phyloP scores from a whole-genome alignment of 2,113 vertebrate genomes.

The Calonectris borealis region DNA sequence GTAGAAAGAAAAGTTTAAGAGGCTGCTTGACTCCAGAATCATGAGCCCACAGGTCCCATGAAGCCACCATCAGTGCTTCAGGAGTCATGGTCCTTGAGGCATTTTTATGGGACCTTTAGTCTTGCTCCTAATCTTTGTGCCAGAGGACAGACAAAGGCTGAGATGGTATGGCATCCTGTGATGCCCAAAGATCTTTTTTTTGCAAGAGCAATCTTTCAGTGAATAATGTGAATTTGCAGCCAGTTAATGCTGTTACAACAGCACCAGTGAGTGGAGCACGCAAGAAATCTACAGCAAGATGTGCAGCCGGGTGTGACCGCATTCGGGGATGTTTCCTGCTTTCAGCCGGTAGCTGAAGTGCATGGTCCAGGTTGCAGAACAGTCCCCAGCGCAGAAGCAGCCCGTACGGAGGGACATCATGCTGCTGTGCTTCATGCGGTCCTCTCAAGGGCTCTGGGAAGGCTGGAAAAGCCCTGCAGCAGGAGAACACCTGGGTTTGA shows the following conservation, averaged over 20 bases:
- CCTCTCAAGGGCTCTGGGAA: accelerated
- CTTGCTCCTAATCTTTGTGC: background rate
- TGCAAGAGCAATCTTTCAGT: background rate
- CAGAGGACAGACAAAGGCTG: background rate
- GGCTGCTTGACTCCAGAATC: background rate
- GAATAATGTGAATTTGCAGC: background rate
- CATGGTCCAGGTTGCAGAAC: background rate
- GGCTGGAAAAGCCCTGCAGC: background rate
- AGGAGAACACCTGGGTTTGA: background rate
- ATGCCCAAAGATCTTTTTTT: too few species aligned
- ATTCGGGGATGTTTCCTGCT: accelerated
- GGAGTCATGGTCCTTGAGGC: background rate
- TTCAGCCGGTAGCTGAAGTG: background rate
- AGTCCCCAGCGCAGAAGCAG: background rate
- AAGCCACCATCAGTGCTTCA: background rate
- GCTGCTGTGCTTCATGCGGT: background rate
- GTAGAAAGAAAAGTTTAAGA: background rate
- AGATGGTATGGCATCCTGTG: background rate
- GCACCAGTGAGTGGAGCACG: background rate
- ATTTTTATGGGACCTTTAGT: background rate
- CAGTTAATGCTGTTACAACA: background rate
- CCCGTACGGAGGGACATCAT: accelerated
- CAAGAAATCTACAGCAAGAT: background rate
- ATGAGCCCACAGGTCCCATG: background rate
- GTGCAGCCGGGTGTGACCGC: background rate